These are phyloP conservation scores for Centropus bengalensis DNA, from an alignment of 2,113 vertebrate genomes.

Conservation along the genomic window DNA sequence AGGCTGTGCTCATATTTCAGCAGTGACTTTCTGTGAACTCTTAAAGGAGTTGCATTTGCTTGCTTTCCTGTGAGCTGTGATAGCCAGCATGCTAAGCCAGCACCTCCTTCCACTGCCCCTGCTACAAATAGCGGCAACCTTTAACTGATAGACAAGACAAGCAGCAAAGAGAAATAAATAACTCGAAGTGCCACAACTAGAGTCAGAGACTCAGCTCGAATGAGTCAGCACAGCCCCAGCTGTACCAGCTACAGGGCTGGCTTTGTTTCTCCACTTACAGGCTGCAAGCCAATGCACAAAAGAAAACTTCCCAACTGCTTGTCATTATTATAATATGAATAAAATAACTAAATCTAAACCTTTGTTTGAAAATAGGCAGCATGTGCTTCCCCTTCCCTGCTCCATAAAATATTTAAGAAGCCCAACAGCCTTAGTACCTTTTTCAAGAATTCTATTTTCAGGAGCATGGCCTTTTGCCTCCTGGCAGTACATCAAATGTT, in stretches of 20 bases:
- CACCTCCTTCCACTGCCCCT: background rate
- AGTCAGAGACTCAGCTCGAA: background rate
- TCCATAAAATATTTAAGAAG: background rate
- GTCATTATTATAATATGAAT: background rate
- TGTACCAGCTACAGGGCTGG: background rate
- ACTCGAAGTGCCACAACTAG: background rate
- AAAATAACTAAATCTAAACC: background rate
- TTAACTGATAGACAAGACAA: background rate
- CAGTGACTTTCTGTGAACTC: background rate
- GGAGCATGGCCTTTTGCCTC: background rate
- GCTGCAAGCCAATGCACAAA: background rate
- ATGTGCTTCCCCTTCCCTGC: background rate
- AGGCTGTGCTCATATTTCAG: background rate
- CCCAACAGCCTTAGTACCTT: background rate
- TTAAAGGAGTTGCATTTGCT: background rate
- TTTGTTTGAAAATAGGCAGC: background rate
- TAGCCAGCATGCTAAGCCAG: accelerated
- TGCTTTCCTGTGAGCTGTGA: background rate
- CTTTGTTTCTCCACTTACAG: background rate
- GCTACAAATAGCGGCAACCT: slow-evolving; percentile 35
- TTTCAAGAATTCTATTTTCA: background rate
- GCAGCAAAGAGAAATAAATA: slow-evolving; percentile 13
- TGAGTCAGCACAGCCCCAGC: slow-evolving; percentile 38
- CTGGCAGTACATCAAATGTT: background rate
- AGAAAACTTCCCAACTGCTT: background rate